Conservation (phyloP, 2,113 vertebrate species). For the Poeciliopsis turrubarensis region DNA sequence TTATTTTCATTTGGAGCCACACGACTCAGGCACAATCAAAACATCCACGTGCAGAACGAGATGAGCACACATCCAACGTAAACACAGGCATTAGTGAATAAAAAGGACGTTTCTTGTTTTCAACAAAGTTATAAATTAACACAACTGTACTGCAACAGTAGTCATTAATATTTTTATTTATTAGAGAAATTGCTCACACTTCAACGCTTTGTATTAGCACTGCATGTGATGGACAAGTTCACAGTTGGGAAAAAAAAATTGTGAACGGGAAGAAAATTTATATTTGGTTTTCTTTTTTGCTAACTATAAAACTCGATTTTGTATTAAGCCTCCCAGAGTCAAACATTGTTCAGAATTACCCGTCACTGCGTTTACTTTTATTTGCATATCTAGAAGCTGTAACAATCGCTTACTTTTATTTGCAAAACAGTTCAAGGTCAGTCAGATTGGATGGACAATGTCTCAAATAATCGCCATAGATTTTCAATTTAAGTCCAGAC, state of each 20-base stretch:
- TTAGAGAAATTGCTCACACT: neutral
- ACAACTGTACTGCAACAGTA: neutral
- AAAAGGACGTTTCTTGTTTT: neutral
- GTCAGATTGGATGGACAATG: neutral
- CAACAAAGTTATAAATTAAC: neutral
- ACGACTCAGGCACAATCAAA: constrained; percentile 50
- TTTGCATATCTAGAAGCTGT: too few relatives aligned
- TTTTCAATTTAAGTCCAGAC: too few relatives aligned
- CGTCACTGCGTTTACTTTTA: neutral
- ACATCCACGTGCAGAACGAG: constrained; percentile 35
- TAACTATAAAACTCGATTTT: neutral
- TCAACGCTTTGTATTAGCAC: neutral
- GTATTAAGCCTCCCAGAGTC: neutral
- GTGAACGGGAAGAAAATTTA: too few relatives aligned
- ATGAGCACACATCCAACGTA: constrained; percentile 34
- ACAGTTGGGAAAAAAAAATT: neutral
- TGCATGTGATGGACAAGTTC: neutral
- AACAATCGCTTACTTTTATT: neutral
- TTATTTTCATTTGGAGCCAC: constrained; percentile 59
- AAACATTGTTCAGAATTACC: neutral
- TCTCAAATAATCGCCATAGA: neutral
- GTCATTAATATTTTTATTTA: neutral
- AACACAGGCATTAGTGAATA: constrained; percentile 46
- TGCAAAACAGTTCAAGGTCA: neutral
- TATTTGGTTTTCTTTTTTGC: neutral